A percentile compares a stretch with the other conserved stretches of the same genome.
These are phyloP conservation scores for Trematocara nigrifrons DNA, from an alignment of 2,113 vertebrate species.

Conservation along the genomic window DNA sequence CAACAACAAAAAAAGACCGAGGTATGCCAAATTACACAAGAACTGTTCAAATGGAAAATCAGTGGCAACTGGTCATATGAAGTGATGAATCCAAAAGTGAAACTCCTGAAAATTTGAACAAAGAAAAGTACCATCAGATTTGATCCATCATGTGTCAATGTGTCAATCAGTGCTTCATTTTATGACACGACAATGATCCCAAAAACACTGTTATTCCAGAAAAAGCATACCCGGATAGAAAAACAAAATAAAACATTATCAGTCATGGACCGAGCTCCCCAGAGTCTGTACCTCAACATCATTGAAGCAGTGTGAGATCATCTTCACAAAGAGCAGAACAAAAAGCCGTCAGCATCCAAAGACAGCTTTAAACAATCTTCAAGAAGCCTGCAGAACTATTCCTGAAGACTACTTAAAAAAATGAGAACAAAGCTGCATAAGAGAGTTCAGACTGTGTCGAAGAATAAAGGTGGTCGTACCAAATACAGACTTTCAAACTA, in stretches of 20 bases:
- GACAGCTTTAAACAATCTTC: neutral
- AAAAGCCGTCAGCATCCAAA: neutral
- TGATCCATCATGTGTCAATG: neutral
- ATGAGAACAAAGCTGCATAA: neutral
- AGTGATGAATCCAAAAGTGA: neutral
- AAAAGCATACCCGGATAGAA: neutral
- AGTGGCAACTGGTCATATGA: neutral
- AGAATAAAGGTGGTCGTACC: neutral
- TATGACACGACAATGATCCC: neutral
- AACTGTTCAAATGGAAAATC: neutral
- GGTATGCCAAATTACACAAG: neutral
- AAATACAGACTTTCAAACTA: neutral
- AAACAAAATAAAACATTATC: neutral
- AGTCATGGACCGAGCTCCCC: neutral
- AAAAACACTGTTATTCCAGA: neutral
- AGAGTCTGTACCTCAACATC: neutral
- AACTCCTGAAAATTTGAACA: neutral
- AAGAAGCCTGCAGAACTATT: neutral
- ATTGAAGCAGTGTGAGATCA: neutral
- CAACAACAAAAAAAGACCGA: neutral
- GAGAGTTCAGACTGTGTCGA: rapidly evolving
- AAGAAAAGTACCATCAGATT: neutral
- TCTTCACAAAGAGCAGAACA: neutral
- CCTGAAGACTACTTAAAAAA: neutral
- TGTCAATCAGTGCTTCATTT: neutral